These are phyloP conservation scores for Leucophenga montana DNA, from an alignment of 2,888 invertebrate genomes.

Conservation along the genomic window DNA sequence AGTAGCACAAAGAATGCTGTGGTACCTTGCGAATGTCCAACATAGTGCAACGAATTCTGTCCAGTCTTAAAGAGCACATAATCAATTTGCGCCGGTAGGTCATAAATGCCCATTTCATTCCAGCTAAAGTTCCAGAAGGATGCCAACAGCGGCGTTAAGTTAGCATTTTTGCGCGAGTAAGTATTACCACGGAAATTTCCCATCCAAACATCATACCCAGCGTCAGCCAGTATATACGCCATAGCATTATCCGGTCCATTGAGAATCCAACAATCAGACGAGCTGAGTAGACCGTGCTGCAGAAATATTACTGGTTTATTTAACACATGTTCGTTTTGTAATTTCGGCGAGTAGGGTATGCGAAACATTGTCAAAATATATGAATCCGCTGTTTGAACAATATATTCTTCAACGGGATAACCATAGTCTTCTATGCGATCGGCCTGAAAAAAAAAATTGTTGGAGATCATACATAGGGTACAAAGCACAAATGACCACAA, in stretches of 20 bases:
- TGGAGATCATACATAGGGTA: background rate
- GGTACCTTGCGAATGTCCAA: conserved; percentile 58
- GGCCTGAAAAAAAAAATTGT: conserved; percentile 37
- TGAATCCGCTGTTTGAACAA: conserved; percentile 45
- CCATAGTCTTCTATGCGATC: conserved; percentile 44
- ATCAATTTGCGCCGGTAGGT: conserved; percentile 55
- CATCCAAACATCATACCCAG: conserved; percentile 76
- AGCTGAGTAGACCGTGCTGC: conserved; percentile 72
- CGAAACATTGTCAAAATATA: conserved; percentile 51
- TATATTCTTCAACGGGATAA: conserved; percentile 46
- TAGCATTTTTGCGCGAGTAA: conserved; percentile 71
- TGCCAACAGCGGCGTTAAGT: conserved; percentile 19
- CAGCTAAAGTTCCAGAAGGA: conserved; percentile 76
- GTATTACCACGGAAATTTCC: conserved; percentile 79
- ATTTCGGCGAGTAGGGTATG: conserved; percentile 46
- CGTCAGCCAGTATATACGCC: conserved; percentile 72
- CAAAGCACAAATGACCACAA: background rate
- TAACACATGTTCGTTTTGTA: conserved; percentile 46
- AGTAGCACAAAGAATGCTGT: conserved; percentile 41
- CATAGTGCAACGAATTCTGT: conserved; percentile 45
- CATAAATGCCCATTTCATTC: conserved; percentile 87
- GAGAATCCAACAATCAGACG: conserved; percentile 43
- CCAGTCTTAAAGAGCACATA: conserved; percentile 42
- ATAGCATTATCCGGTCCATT: conserved; percentile 37
- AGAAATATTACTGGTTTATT: conserved; percentile 64